Evolutionary conservation across 2,113 vertebrate genomes (phyloP), one percentile per base, ranked within the genome.

Genomic region (Otis tarda): DNA sequence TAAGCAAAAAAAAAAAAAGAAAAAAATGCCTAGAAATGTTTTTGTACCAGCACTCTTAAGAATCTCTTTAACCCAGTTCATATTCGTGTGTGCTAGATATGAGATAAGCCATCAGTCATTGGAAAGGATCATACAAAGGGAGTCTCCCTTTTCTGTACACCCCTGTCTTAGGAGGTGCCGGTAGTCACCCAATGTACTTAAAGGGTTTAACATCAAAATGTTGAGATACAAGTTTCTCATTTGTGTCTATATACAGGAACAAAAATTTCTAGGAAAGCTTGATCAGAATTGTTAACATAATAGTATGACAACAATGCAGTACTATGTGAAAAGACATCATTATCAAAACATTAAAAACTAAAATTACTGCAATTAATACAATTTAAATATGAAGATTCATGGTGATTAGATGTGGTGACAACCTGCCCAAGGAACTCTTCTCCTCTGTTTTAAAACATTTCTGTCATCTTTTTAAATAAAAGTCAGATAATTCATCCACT

Each of bases 291-390:
- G 3, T 56, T 88, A 87, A 16, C 39, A 52, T 80, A 60, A 64
- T 43, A 65, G 9, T 69, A 13, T 41, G 57, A 80, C 67, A 92
- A 59, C 28, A 83, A 49, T 52, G 68, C 31, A 73, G 70, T 10
- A 64, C 57, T 50, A 6, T 6, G 9, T 75, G 74, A 94, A 93
- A 75, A 89, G 69, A 71, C 15, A 47, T 59, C 5, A 23, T 68
- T 89, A 84, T 63, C 87, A 84, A 82, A 83, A 84, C n/a, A 77
- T 45, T 68, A 53, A 91, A 93, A 91, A n/a, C 61, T 89, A 64
- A 94, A 89, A 85, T 79, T 59, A 89, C 56, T 91, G 37, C 74
- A 75, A 63, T 94, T 84, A 91, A 87, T 91, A 70, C 8, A 78
- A 56, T 64, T 82, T 71, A 68, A 59, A 84, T 79, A 39, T 35